These are phyloP conservation scores for Operophtera brumata DNA, from an alignment of 2,888 invertebrate species.

Conservation along the genomic window DNA sequence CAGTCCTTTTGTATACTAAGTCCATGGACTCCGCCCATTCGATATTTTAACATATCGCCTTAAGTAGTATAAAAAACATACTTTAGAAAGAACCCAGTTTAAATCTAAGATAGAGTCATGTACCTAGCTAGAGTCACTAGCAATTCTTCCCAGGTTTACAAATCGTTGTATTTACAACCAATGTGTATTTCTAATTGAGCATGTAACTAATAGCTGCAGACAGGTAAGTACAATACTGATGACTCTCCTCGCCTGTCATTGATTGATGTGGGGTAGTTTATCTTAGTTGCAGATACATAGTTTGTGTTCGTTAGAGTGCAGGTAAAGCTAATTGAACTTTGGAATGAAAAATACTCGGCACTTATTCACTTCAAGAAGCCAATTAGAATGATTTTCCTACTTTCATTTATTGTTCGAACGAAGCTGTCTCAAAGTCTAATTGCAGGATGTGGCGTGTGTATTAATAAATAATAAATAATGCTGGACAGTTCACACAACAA, in stretches of 20 bases:
- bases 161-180: background rate
- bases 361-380: background rate
- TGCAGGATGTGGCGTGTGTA: no score
- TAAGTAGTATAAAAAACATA: no score
- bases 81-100: background rate
- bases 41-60: no score
- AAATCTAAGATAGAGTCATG: background rate
- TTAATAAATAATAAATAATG: no score
- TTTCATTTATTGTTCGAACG: no score
- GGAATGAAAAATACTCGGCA: background rate
- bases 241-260: conserved; percentile 19
- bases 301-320: background rate
- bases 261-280: conserved; percentile 26
- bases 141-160: background rate
- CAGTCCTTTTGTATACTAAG: no score
- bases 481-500: no score
- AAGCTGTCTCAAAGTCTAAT: no score
- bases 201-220: background rate
- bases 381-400: background rate
- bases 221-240: background rate
- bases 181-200: conserved; percentile 1
- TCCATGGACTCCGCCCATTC: no score
- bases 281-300: conserved; percentile 10
- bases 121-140: background rate
- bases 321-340: conserved; percentile 7